These are phyloP conservation scores for Eurosta solidaginis DNA, from an alignment of 1,140 invertebrate genomes.

Conservation along the genomic window DNA sequence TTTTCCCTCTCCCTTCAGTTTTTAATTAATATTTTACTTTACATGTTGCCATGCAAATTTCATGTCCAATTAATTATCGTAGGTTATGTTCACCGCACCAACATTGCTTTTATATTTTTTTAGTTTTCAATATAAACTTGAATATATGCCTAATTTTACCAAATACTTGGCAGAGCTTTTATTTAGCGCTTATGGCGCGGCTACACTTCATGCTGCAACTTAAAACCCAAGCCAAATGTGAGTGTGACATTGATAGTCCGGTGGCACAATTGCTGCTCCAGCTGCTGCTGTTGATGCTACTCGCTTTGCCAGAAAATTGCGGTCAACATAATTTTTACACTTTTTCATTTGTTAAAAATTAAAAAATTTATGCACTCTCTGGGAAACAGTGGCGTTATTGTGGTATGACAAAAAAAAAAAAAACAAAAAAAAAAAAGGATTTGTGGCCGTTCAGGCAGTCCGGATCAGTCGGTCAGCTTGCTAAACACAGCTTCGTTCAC, in stretches of 20 bases:
- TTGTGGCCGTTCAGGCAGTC: too few species aligned
- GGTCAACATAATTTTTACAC: slow-evolving; percentile 10
- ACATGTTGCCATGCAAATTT: slow-evolving; percentile 15
- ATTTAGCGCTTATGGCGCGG: too few species aligned
- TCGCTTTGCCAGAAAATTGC: neutral
- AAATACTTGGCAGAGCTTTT: too few species aligned
- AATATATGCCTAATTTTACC: too few species aligned
- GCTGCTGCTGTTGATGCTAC: neutral
- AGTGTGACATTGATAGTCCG: neutral
- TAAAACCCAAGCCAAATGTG: neutral
- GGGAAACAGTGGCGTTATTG: neutral
- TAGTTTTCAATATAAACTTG: neutral
- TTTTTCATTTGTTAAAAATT: slow-evolving; percentile 7
- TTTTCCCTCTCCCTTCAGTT: neutral
- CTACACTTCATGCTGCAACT: too few species aligned
- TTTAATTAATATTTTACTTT: slow-evolving; percentile 16
- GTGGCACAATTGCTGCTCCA: neutral
- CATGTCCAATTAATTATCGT: slow-evolving; percentile 21
- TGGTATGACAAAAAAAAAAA: too few species aligned
- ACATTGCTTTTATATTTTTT: neutral
- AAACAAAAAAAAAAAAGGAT: too few species aligned
- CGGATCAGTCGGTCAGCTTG: neutral
- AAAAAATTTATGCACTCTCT: neutral
- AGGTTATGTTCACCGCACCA: too few species aligned
- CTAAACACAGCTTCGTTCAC: neutral